Percentiles rank a stretch among this genome's conserved stretches.
Evolutionary conservation across 2,888 invertebrate species (phyloP).

Genomic region (Aspidiotus destructor): DNA sequence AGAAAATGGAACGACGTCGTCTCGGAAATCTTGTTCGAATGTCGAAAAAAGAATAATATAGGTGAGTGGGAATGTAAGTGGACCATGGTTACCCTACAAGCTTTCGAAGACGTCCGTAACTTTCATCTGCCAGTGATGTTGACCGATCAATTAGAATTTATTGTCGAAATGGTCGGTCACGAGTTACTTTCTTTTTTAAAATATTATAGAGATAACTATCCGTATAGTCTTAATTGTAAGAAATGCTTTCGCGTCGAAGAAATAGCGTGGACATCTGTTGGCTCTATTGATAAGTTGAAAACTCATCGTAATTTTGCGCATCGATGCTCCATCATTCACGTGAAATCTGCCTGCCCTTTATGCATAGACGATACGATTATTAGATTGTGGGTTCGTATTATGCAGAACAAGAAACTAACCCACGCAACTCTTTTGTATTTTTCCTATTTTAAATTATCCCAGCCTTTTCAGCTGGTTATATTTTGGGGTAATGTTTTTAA

Average conservation of each 20-base stretch:
- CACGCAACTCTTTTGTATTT: conserved; percentile 13
- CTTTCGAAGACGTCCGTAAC: conserved; percentile 11
- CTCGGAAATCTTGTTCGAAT: neutral
- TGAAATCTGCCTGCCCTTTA: conserved; percentile 12
- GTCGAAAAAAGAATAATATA: conserved; percentile 15
- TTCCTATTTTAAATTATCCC: conserved; percentile 14
- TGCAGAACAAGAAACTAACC: conserved; percentile 16
- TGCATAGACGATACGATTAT: conserved; percentile 22
- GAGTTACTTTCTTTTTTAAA: conserved; percentile 17
- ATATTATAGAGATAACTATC: conserved; percentile 14
- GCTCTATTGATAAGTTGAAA: conserved; percentile 19
- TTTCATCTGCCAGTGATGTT: conserved; percentile 10
- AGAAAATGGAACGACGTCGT: conserved; percentile 21
- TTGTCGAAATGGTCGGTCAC: conserved; percentile 22
- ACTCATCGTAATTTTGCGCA: conserved; percentile 24
- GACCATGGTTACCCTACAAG: conserved; percentile 18
- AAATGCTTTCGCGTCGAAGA: conserved; percentile 22
- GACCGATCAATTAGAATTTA: conserved; percentile 19
- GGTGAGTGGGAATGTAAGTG: conserved; percentile 22
- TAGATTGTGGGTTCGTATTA: conserved; percentile 19
- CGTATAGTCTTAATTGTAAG: conserved; percentile 9
- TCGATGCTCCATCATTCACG: conserved; percentile 13
- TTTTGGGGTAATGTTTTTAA: conserved; percentile 22
- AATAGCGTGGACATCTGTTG: conserved; percentile 18
- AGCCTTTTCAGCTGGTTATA: conserved; percentile 16